phyloP scores from a whole-genome alignment of 2,888 invertebrate genomes.

The Eupithecia exiguata region DNA sequence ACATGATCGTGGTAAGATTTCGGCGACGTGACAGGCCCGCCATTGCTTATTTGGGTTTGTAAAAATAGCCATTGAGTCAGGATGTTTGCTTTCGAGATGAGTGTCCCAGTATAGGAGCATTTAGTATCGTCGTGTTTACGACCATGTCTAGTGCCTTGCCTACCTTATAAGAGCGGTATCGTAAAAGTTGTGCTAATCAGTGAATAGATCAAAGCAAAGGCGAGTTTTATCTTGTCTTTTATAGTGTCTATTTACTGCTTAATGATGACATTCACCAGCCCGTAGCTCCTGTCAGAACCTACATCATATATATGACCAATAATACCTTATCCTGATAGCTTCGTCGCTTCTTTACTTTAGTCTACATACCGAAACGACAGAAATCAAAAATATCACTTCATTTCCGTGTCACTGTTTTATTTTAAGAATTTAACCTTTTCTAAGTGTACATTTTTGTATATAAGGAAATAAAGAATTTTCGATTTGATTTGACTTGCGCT shows the following conservation, averaged over 20 bases:
- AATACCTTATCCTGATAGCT: not conserved
- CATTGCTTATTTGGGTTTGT: conserved; percentile 34
- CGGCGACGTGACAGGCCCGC: conserved; percentile 38
- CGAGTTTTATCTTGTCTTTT: conserved; percentile 1
- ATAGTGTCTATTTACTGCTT: conserved; percentile 10
- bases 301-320: conserved; percentile 4
- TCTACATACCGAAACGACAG: too few relatives aligned
- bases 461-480: too few relatives aligned
- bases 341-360: too few relatives aligned
- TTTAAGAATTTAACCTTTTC: too few relatives aligned
- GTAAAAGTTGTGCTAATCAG: conserved; percentile 9
- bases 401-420: too few relatives aligned
- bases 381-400: too few relatives aligned
- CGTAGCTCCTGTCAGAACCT: not conserved
- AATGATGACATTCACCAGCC: not conserved
- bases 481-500: too few relatives aligned
- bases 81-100: conserved; percentile 24
- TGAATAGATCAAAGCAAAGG: conserved; percentile 3
- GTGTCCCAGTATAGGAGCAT: conserved; percentile 16
- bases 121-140: not conserved
- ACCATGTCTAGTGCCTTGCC: not conserved
- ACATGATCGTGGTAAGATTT: conserved; percentile 37
- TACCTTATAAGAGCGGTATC: not conserved
- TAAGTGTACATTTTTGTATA: too few relatives aligned
- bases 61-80: conserved; percentile 20